phyloP scores from a whole-genome alignment of 2,888 invertebrate genomes.

The Drosophila anomalata region DNA sequence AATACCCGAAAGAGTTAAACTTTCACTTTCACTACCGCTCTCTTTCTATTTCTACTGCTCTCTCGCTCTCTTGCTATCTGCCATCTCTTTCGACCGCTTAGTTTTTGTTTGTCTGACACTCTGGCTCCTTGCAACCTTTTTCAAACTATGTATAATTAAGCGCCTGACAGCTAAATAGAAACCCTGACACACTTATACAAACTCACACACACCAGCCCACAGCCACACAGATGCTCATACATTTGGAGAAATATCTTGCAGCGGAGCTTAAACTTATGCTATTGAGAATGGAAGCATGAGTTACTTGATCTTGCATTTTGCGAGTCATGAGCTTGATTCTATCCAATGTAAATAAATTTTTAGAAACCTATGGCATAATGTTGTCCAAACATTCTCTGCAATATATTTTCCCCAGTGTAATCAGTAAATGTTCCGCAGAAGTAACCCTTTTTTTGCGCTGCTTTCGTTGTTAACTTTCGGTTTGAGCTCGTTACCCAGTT shows the following conservation, averaged over 20 bases:
- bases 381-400: slow-evolving; percentile 21
- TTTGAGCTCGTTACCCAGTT: slow-evolving; percentile 42
- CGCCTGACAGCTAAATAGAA: slow-evolving; percentile 54
- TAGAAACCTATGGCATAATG: too few species aligned
- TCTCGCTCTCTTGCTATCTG: slow-evolving; percentile 23
- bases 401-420: slow-evolving; percentile 5
- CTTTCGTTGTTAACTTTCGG: slow-evolving; percentile 49
- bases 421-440: slow-evolving; percentile 53
- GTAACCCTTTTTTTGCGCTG: slow-evolving; percentile 61
- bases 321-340: too few species aligned
- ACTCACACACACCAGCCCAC: slow-evolving; percentile 8
- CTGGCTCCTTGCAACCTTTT: slow-evolving; percentile 48
- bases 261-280: not conserved
- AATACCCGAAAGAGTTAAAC: slow-evolving; percentile 47
- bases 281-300: too few species aligned
- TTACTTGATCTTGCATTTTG: too few species aligned
- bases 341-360: too few species aligned
- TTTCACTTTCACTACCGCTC: slow-evolving; percentile 31
- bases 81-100: slow-evolving; percentile 40
- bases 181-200: slow-evolving; percentile 39
- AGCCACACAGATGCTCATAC: not conserved
- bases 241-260: not conserved
- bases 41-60: slow-evolving; percentile 20
- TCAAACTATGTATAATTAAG: slow-evolving; percentile 45
- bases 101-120: slow-evolving; percentile 55